phyloP scores from a whole-genome alignment of 2,113 vertebrate species.

The Macaca nemestrina region DNA sequence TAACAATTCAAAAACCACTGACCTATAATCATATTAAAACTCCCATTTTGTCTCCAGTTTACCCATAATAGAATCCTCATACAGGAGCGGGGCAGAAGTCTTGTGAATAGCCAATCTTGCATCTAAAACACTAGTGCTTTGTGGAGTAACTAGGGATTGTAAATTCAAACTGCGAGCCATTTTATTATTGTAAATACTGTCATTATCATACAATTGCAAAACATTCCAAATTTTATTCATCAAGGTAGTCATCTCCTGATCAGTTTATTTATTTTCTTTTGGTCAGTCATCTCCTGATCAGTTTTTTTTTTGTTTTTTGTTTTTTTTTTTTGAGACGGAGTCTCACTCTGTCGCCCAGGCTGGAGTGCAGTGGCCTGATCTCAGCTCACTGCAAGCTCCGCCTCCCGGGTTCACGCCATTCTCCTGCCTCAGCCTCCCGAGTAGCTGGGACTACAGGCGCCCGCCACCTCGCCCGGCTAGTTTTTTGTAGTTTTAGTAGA shows the following conservation, averaged over 20 bases:
- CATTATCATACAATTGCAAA: background rate
- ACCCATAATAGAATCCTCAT: slow-evolving; percentile 46
- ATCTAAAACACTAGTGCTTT: slow-evolving; percentile 14
- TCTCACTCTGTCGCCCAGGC: too few species aligned
- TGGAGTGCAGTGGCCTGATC: too few species aligned
- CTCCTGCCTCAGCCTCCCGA: too few species aligned
- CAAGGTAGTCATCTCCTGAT: background rate
- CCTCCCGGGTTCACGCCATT: too few species aligned
- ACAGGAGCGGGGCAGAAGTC: background rate
- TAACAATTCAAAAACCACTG: slow-evolving; percentile 74
- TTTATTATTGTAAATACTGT: slow-evolving; percentile 28
- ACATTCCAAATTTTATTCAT: slow-evolving; percentile 37
- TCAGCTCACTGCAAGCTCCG: too few species aligned
- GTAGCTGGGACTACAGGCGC: too few species aligned
- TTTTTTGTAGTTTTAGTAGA: too few species aligned
- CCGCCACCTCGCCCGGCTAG: too few species aligned
- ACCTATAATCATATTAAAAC: slow-evolving; percentile 70
- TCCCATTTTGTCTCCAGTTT: slow-evolving; percentile 63
- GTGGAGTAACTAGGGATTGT: background rate
- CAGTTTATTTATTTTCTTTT: background rate
- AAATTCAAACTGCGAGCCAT: slow-evolving; percentile 35
- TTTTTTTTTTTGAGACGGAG: background rate
- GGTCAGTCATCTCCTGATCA: background rate
- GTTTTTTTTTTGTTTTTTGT: background rate
- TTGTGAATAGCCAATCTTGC: slow-evolving; percentile 25